Percentiles rank a stretch among this genome's conserved stretches.
Conservation (phyloP, 2,888 invertebrate species). For the Axea sp. region DNA sequence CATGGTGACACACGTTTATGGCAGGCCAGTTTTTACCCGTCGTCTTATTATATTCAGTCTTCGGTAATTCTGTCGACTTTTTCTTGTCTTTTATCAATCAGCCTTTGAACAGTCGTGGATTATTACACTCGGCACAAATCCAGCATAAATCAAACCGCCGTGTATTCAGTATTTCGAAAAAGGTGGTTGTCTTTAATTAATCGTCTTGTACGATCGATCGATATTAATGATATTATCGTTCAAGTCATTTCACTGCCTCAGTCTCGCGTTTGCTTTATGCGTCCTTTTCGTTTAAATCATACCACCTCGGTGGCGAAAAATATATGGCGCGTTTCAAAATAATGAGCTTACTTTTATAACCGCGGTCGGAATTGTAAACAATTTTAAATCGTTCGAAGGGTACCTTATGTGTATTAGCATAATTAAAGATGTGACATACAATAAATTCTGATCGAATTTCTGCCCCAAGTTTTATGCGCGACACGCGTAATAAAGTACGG, state of each 20-base stretch:
- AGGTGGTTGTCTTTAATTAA: slow-evolving; percentile 35
- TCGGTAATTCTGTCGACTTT: slow-evolving; percentile 4
- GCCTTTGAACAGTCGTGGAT: slow-evolving; percentile 24
- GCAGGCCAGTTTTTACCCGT: slow-evolving; percentile 31
- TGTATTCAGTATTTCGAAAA: slow-evolving; percentile 19
- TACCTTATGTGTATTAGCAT: slow-evolving; percentile 36
- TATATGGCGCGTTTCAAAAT: slow-evolving; percentile 17
- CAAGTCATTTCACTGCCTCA: too few relatives aligned
- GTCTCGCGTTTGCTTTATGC: slow-evolving; percentile 25
- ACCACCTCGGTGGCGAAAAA: slow-evolving; percentile 10
- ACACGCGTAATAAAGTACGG: slow-evolving; percentile 52
- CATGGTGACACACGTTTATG: slow-evolving; percentile 28
- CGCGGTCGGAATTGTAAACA: slow-evolving; percentile 36
- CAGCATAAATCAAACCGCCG: slow-evolving; percentile 23
- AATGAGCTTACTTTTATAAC: slow-evolving; percentile 34
- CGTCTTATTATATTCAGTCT: slow-evolving; percentile 37
- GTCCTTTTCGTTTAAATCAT: slow-evolving; percentile 36
- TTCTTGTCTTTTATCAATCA: slow-evolving; percentile 41
- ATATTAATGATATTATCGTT: slow-evolving; percentile 42
- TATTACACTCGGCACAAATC: slow-evolving; percentile 27
- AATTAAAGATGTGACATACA: slow-evolving; percentile 39
- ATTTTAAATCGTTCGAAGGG: slow-evolving; percentile 6
- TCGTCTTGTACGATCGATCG: slow-evolving; percentile 34
- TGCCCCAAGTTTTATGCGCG: slow-evolving; percentile 37
- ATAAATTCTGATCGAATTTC: slow-evolving; percentile 41